phyloP scores from a whole-genome alignment of 2,888 invertebrate species.

The Clivina fossor region DNA sequence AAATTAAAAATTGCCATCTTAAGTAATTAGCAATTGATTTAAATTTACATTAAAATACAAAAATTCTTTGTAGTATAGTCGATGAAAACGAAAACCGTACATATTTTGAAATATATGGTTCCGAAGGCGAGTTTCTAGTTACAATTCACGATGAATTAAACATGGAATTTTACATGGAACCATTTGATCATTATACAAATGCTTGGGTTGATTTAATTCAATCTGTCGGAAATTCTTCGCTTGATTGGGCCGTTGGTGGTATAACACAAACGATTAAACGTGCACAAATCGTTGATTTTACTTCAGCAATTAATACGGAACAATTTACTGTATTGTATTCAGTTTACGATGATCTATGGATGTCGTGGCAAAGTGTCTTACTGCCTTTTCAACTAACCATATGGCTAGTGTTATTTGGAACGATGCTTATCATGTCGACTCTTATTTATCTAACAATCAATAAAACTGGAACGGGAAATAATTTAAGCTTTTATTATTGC shows the following conservation, averaged over 20 bases:
- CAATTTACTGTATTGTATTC: constrained; percentile 15
- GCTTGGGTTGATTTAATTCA: constrained; percentile 9
- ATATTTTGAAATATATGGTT: constrained; percentile 5
- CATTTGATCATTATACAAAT: background rate
- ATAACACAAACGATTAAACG: constrained; percentile 15
- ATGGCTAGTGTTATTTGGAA: constrained; percentile 10
- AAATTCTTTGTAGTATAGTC: no score
- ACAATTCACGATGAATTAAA: constrained; percentile 6
- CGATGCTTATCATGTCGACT: constrained; percentile 1
- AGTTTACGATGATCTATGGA: constrained; percentile 15
- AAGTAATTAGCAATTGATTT: no score
- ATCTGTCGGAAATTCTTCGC: background rate
- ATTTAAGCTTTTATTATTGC: background rate
- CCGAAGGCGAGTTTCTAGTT: constrained; percentile 17
- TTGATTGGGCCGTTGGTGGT: constrained; percentile 23
- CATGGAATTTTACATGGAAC: background rate
- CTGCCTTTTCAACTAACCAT: constrained; percentile 14
- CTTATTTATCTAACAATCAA: constrained; percentile 7
- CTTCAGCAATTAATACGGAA: constrained; percentile 6
- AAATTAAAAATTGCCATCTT: no score
- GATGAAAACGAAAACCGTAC: background rate
- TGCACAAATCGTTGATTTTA: constrained; percentile 5
- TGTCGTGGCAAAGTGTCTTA: constrained; percentile 17
- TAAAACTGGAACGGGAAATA: background rate
- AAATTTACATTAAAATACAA: no score